Base-by-base conservation (phyloP, 2,113 vertebrate species). In the Spermophilus dauricus region DNA sequence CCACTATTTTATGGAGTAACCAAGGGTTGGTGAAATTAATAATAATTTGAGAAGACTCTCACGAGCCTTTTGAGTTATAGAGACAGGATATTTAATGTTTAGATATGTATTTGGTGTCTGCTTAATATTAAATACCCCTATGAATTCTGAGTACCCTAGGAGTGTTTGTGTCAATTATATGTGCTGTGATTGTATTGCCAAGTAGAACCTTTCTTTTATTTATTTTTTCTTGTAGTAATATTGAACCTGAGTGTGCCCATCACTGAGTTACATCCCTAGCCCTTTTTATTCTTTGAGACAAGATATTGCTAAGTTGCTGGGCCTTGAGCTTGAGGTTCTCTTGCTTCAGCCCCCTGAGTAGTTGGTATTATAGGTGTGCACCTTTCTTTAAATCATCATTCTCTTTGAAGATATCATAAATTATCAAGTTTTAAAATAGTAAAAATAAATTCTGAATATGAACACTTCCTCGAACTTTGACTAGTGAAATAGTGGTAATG, bases 401-500 rank as follows among this genome's bases (percentile, higher is more conserved):
- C 34, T 61, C 16, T 87, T 77, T 77, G 42, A 34, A 77, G 61
- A 63, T 70, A 63, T 56, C 22, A 72, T 26, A 77, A 58, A 20
- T 82, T 76, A 32, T 51, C 30, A 94, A 84, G 14, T 83, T 5
- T 86, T 86, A 63, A 80, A 67, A 48, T 24, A 45, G 14, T 85
- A 4, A 86, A 75, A 81, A 48, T 82, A 88, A 96, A 72, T 96
- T 92, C n/a, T 73, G 63, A 89, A 32, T 65, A 78, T 42, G 69
- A 67, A 67, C 63, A 75, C 4, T 86, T 94, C 65, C 32, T 86
- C 10, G 75, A n/a, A 90, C 51, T 81, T 80, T 94, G 32, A 76
- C 30, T 81, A 51, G 58, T 82, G 28, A 85, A 80, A 65, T 86
- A 86, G 82, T 78, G 80, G 30, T 86, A 13, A 58, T 96, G 13